Evolutionary conservation across 2,888 invertebrate species (phyloP), one percentile per base, ranked within the genome.

Genomic region (Branchellion lobata): DNA sequence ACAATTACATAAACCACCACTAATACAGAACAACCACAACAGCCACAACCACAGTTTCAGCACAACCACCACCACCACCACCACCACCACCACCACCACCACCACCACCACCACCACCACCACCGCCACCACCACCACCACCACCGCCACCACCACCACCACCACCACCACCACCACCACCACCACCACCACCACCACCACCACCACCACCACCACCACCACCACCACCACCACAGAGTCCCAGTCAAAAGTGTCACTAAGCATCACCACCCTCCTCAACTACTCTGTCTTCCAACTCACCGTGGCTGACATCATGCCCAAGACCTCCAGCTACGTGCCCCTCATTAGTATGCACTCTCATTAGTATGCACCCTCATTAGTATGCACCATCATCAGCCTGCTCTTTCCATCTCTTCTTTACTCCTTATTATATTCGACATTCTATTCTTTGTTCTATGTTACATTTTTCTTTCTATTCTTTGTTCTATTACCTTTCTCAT

Each of bases 261-360:
- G 77, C 65, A 77, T 77, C 31, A 77, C 65, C n/a, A 77, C 40
- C n/a, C 77, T 77, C 27, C 65, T 77, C 27, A 57, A 53, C 31
- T 77, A 77, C 36, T 77, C 77, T n/a, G 77, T 77, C 34, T 77
- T 77, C 65, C 77, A 77, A 65, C 77, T 77, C 1, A 65, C 65
- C 2, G 77, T 77, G 21, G 34, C 65, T 1, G 77, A 77, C n/a
- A 77, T 57, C 40, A 77, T 77, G 77, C 77, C 77, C 33, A 77
- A 77, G 40, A 77, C 77, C 57, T 77, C 77, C 36, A 77, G 27
- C 34, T 36, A 65, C 34, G 61, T 77, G 47, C 77, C 77, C 53
- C 65, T 65, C 18, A 77, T 77, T 33, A 77, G 77, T 77, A 65
- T 33, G 75, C 8, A 71, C 5, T 47, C 18, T 47, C n/a, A n/a